Evolutionary conservation across 2,797 vertebrate genomes (phyloP).

Genomic region (Betta splendens): DNA sequence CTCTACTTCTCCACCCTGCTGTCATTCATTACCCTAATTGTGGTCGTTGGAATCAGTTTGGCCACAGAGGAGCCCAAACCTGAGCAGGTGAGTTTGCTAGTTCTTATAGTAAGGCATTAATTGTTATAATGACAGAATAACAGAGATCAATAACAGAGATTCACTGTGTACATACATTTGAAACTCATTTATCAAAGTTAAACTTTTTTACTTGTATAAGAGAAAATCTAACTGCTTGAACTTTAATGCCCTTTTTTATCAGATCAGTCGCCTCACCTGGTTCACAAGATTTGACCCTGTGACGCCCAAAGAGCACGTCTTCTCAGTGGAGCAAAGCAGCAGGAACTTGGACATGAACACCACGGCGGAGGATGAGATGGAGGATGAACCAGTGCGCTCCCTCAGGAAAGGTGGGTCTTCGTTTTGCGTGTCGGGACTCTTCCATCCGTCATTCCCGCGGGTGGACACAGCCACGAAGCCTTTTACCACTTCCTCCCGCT

Average conservation of each 20-base stretch:
- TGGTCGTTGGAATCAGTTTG: conserved; percentile 84
- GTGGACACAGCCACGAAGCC: background rate
- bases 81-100: conserved; percentile 84
- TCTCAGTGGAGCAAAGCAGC: conserved; percentile 44
- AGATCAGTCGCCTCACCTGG: conserved; percentile 93
- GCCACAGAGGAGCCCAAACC: conserved; percentile 84
- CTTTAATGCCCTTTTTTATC: background rate
- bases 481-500: background rate
- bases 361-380: background rate
- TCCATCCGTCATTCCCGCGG: background rate
- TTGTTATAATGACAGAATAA: no score
- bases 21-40: conserved; percentile 79
- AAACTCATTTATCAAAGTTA: background rate
- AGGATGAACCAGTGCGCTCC: background rate
- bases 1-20: conserved; percentile 94
- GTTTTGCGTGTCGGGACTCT: background rate
- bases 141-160: background rate
- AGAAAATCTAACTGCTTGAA: background rate
- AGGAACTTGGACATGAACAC: conserved; percentile 1
- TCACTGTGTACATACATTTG: background rate
- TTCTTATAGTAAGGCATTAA: no score
- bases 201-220: background rate
- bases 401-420: conserved; percentile 58
- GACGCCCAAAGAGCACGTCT: conserved; percentile 55
- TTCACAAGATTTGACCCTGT: conserved; percentile 85